A percentile compares a stretch with the other conserved stretches of the same genome.
Evolutionary conservation across 2,888 invertebrate genomes (phyloP).

Genomic region (Campaea margaritaria): DNA sequence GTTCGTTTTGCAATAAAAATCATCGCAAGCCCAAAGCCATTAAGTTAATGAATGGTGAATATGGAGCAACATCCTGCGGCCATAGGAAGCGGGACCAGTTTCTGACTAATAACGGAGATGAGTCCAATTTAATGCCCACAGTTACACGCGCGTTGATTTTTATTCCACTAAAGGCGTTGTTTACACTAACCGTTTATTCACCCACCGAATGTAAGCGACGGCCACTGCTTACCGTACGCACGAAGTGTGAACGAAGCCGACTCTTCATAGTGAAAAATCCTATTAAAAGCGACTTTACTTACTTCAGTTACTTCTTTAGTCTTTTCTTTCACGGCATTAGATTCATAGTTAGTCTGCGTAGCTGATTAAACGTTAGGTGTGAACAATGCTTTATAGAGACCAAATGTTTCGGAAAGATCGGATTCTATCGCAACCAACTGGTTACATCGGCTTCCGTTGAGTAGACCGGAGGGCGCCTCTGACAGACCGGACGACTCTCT

Average conservation of each 20-base stretch:
- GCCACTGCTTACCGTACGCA: too few species aligned
- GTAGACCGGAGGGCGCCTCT: slow-evolving; percentile 19
- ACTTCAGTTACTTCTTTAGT: too few species aligned
- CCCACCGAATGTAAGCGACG: too few species aligned
- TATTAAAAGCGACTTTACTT: too few species aligned
- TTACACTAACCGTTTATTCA: too few species aligned
- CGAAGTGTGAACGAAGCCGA: too few species aligned
- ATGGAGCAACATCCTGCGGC: slow-evolving; percentile 80
- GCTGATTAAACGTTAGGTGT: too few species aligned
- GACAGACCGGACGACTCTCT: slow-evolving; percentile 9
- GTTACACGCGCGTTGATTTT: slow-evolving; percentile 42
- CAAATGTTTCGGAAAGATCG: slow-evolving; percentile 9
- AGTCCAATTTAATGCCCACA: slow-evolving; percentile 49
- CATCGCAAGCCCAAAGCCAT: slow-evolving; percentile 64
- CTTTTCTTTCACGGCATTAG: too few species aligned
- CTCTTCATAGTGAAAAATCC: too few species aligned
- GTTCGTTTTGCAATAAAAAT: slow-evolving; percentile 68
- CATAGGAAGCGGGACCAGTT: slow-evolving; percentile 78
- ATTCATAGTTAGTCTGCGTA: too few species aligned
- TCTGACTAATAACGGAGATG: slow-evolving; percentile 77
- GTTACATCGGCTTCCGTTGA: slow-evolving; percentile 14
- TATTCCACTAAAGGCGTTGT: slow-evolving; percentile 5
- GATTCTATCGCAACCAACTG: slow-evolving; percentile 8
- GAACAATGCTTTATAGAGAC: slow-evolving; percentile 2
- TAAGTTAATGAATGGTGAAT: slow-evolving; percentile 77